A percentile compares a stretch with the other conserved stretches of the same genome.
These are phyloP conservation scores for Naso thynnoides DNA, from an alignment of 2,797 vertebrate species.

Conservation along the genomic window DNA sequence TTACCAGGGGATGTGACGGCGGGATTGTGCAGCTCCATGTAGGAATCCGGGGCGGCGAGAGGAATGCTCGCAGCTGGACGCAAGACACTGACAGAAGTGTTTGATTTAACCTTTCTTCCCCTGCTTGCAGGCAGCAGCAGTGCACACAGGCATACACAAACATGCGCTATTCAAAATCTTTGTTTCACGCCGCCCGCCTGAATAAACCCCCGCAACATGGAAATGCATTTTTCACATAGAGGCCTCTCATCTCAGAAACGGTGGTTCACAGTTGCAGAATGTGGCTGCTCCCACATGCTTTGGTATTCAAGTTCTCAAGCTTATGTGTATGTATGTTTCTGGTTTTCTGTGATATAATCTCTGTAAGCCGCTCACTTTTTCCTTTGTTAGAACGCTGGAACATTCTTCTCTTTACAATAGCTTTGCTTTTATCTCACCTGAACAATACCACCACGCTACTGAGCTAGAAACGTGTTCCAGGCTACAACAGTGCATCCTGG, in stretches of 20 bases:
- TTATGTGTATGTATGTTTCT: constrained; percentile 58
- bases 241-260: constrained; percentile 69
- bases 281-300: constrained; percentile 75
- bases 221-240: constrained; percentile 81
- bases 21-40: constrained; percentile 84
- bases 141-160: constrained; percentile 31
- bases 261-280: constrained; percentile 70
- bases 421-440: constrained; percentile 45
- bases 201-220: constrained; percentile 79
- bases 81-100: constrained; percentile 81
- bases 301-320: constrained; percentile 41
- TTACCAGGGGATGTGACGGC: constrained; percentile 76
- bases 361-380: constrained; percentile 65
- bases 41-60: constrained; percentile 85
- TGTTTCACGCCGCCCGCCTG: constrained; percentile 45
- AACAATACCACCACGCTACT: constrained; percentile 28
- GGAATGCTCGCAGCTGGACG: constrained; percentile 83
- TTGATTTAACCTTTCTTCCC: constrained; percentile 75
- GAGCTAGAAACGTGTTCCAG: constrained; percentile 18
- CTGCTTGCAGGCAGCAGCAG: constrained; percentile 44
- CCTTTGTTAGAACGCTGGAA: constrained; percentile 48
- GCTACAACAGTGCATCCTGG: constrained; percentile 7
- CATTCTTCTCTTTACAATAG: constrained; percentile 44
- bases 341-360: constrained; percentile 64
- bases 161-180: constrained; percentile 49